phyloP scores from a whole-genome alignment of 92 coral and sea anemone genomes.

The Anthopleura xanthogrammica region DNA sequence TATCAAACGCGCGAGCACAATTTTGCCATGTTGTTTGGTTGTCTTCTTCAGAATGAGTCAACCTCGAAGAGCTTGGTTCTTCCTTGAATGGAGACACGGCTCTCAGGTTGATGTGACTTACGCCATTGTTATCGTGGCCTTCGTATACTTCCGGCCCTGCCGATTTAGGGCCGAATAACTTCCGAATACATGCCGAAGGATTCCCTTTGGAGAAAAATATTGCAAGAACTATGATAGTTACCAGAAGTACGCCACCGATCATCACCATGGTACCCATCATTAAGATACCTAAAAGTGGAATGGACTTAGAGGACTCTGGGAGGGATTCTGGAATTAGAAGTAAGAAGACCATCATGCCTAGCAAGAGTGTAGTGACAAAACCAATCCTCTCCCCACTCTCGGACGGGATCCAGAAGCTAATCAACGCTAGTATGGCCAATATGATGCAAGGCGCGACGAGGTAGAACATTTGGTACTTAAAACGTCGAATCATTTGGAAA shows the following conservation, averaged over 20 bases:
- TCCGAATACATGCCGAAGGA: conserved; percentile 19
- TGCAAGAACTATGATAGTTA: conserved; percentile 11
- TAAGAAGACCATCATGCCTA: conserved; percentile 64
- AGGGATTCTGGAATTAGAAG: conserved; percentile 32
- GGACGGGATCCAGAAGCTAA: conserved; percentile 59
- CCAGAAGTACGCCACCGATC: conserved; percentile 9
- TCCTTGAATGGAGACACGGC: background rate
- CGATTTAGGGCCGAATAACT: background rate
- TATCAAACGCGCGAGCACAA: conserved; percentile 15
- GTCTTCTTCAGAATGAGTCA: background rate
- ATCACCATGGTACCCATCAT: conserved; percentile 27
- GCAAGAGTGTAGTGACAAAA: conserved; percentile 62
- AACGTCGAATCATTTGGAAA: conserved; percentile 37
- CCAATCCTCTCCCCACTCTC: conserved; percentile 74
- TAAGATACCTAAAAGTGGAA: conserved; percentile 42
- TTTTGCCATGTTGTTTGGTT: conserved; percentile 22
- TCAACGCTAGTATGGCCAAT: conserved; percentile 42
- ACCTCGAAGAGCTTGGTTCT: background rate
- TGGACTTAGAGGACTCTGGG: conserved; percentile 29
- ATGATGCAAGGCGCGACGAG: conserved; percentile 46
- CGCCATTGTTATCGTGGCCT: background rate
- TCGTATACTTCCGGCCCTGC: background rate
- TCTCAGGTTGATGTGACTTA: background rate
- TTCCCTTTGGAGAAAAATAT: background rate
- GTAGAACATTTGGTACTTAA: conserved; percentile 43